A percentile compares a stretch with the other conserved stretches of the same genome.
Conservation (phyloP, 2,888 invertebrate species). For the Unio delphinus region DNA sequence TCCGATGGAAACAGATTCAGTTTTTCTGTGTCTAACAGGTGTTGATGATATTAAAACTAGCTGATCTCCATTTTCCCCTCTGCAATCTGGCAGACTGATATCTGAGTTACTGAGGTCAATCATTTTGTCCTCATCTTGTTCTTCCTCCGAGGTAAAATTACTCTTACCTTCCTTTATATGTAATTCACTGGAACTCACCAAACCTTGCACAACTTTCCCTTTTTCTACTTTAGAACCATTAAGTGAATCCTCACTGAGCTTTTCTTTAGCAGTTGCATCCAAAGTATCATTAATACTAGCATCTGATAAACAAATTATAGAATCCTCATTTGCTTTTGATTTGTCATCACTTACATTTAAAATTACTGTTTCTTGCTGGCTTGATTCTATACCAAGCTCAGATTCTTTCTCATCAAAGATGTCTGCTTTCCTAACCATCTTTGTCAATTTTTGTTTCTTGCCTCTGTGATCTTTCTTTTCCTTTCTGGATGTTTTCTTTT, state of each 20-base stretch:
- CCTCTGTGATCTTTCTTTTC: slow-evolving; percentile 1
- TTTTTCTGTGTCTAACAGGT: background rate
- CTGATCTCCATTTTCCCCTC: background rate
- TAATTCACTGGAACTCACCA: background rate
- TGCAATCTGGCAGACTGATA: too few relatives aligned
- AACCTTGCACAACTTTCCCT: background rate
- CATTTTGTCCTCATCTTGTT: too few relatives aligned
- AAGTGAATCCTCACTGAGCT: too few relatives aligned
- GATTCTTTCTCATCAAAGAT: background rate
- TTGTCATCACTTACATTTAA: too few relatives aligned
- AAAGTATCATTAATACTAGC: too few relatives aligned
- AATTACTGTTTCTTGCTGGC: too few relatives aligned
- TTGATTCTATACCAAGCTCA: too few relatives aligned
- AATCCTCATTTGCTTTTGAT: too few relatives aligned
- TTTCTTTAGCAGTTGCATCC: too few relatives aligned
- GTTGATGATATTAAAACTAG: background rate
- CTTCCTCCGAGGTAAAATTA: background rate
- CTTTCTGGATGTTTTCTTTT: slow-evolving; percentile 9
- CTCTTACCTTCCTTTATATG: background rate
- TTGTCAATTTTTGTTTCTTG: slow-evolving; percentile 4
- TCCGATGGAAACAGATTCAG: background rate
- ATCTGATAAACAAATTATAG: too few relatives aligned
- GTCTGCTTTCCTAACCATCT: background rate
- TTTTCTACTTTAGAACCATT: too few relatives aligned
- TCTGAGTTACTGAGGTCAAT: too few relatives aligned